Base-by-base conservation (phyloP, 92 coral and sea anemone genomes). In the Micromussa lordhowensis region DNA sequence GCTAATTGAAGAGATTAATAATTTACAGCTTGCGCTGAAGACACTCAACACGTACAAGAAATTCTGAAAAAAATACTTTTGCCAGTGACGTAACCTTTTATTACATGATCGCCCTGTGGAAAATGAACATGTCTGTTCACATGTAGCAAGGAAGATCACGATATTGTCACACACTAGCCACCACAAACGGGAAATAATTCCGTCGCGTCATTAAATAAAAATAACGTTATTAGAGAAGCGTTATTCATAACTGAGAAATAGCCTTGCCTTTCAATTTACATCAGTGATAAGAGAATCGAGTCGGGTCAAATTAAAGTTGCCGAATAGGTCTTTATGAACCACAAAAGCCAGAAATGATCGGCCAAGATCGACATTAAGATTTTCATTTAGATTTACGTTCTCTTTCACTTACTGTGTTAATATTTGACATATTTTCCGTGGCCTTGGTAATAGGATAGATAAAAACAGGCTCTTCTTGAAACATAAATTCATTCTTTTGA, bases 1-100 rank as follows among this genome's bases (percentile, higher is more conserved):
- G 77, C 77, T 40, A 82, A 66, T 82, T 24, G 29, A 68, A 16
- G 28, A 82, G 57, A 48, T 82, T n/a, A 68, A 81, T 81, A 38
- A 81, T 81, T 81, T 26, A 81, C 32, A 14, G 38, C 29, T 24
- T 59, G 30, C 34, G 0, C 35, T 48, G 31, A 35, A 29, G 44
- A 44, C 38, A 34, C 6, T 14, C 24, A 36, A 8, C 73, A 36
- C 15, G 15, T 13, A 34, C 59, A 59, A 21, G 9, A 31, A 79
- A 34, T 68, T 82, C 17, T 26, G 21, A 44, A 28, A 82, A 44
- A 26, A 26, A 10, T 14, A 66, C 26, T 26, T 61, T 16, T 3
- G 5, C 22, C 22, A 1, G 29, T 22, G 68, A 22, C 68, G 68
- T 9, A n/a, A 61, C 10, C 24, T 61, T 24, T n/a, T 4, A 16